Conservation (phyloP, 2,797 vertebrate species). For the Glossophaga mutica region DNA sequence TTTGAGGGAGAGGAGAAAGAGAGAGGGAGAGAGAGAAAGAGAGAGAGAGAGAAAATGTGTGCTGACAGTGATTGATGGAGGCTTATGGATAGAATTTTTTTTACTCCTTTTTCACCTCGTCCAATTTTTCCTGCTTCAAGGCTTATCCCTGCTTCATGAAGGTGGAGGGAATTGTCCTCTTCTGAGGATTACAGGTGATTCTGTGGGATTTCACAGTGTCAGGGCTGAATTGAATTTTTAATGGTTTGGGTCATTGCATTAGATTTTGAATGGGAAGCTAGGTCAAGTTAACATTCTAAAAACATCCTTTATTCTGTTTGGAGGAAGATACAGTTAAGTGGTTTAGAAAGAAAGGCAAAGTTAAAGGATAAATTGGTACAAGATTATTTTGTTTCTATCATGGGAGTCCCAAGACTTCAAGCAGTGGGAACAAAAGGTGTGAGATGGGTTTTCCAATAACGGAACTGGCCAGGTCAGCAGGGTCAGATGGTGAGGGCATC, state of each 20-base stretch:
- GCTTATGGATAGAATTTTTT: neutral
- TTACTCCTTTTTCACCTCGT: neutral
- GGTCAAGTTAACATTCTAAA: neutral
- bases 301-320: neutral
- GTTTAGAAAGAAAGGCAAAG: neutral
- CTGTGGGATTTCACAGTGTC: neutral
- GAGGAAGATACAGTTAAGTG: neutral
- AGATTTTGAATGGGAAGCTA: neutral
- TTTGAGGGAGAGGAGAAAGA: too few species aligned
- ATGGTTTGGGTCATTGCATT: neutral
- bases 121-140: neutral
- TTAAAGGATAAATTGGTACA: too few species aligned
- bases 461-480: rapidly evolving
- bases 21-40: too few species aligned
- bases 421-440: too few species aligned
- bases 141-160: neutral
- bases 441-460: rapidly evolving
- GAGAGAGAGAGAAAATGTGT: too few species aligned
- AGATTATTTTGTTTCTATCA: too few species aligned
- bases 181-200: neutral
- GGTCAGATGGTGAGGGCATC: neutral
- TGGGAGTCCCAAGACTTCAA: too few species aligned
- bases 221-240: neutral
- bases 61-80: neutral
- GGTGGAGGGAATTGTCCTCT: neutral